Evolutionary conservation across 2,888 invertebrate species (phyloP).

Genomic region (Eubasilissa splendida): DNA sequence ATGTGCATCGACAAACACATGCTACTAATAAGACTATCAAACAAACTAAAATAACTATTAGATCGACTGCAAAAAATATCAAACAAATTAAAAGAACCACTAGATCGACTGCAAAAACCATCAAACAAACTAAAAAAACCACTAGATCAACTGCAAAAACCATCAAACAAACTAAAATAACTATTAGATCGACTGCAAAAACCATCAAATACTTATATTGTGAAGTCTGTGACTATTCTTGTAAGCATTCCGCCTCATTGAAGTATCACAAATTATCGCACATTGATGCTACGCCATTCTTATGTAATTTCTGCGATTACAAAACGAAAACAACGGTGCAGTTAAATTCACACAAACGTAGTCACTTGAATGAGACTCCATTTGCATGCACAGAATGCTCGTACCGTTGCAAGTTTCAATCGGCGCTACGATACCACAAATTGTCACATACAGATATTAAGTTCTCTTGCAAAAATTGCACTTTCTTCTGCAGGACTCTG

Average conservation of each 20-base stretch:
- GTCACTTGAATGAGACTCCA: not conserved
- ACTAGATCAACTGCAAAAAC: no score
- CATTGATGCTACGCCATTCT: not conserved
- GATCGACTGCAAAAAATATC: no score
- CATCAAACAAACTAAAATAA: no score
- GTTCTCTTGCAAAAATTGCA: constrained; percentile 18
- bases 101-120: no score
- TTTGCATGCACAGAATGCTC: constrained; percentile 26
- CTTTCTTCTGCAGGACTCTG: constrained; percentile 20
- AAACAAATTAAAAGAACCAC: no score
- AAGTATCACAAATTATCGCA: constrained; percentile 14
- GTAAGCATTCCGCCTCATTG: constrained; percentile 18
- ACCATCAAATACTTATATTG: not conserved
- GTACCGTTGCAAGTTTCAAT: constrained; percentile 20
- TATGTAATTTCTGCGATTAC: constrained; percentile 27
- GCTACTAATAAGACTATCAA: no score
- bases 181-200: no score
- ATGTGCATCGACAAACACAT: no score
- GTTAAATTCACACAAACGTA: constrained; percentile 31
- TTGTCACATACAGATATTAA: constrained; percentile 7
- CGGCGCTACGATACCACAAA: constrained; percentile 34
- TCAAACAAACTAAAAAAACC: no score
- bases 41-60: no score
- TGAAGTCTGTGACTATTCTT: not conserved
- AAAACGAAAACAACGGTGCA: constrained; percentile 18